These are phyloP conservation scores for Trichacis sp. DNA, from an alignment of 2,888 invertebrate species.

Conservation along the genomic window DNA sequence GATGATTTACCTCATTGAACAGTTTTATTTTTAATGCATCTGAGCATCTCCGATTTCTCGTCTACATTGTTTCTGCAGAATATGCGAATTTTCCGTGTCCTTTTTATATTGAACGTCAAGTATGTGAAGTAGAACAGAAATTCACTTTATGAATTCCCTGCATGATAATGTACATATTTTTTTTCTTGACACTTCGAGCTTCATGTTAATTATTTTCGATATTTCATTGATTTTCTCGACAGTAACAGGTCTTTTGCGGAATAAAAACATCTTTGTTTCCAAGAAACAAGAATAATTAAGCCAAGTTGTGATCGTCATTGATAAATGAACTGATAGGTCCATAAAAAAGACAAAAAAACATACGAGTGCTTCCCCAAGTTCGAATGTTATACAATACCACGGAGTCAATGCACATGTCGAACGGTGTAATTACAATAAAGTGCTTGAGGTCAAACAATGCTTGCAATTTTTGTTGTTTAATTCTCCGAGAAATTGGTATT, in stretches of 20 bases:
- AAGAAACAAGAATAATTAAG: background rate
- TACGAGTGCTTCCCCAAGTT: background rate
- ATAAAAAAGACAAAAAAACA: too few species aligned
- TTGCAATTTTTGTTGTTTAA: too few species aligned
- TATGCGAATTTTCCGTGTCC: background rate
- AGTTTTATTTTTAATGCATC: conserved; percentile 1
- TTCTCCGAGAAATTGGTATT: too few species aligned
- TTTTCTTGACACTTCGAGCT: too few species aligned
- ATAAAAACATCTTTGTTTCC: background rate
- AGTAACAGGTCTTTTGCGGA: background rate
- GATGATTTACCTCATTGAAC: conserved; percentile 28
- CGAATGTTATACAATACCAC: too few species aligned
- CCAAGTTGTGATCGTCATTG: background rate
- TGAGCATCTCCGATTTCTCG: background rate
- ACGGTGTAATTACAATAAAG: too few species aligned
- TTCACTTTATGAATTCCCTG: background rate
- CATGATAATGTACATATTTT: too few species aligned
- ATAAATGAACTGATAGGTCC: background rate
- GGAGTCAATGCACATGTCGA: too few species aligned
- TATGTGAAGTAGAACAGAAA: background rate
- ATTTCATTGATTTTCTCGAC: conserved; percentile 1
- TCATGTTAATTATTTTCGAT: conserved; percentile 2
- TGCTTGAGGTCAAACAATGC: too few species aligned
- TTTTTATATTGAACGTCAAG: background rate
- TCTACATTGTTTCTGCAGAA: background rate